A percentile compares a stretch with the other conserved stretches of the same genome.
Evolutionary conservation across 2,888 invertebrate species (phyloP).

Genomic region (Drosophila meridionalis): DNA sequence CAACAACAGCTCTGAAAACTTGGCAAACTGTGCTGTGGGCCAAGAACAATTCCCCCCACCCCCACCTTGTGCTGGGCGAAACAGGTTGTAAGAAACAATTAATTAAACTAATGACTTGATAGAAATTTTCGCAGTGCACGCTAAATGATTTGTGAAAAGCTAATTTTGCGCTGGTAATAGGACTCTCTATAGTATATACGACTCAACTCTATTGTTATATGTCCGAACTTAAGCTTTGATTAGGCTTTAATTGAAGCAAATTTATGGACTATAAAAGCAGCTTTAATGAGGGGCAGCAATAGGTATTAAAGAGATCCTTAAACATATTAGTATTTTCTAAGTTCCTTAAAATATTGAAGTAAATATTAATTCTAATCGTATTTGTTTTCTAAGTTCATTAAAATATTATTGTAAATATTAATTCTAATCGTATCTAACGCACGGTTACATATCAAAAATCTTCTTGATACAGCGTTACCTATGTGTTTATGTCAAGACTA

Average conservation of each 20-base stretch:
- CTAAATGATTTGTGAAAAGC: constrained; percentile 45
- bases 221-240: neutral
- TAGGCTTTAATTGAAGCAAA: neutral
- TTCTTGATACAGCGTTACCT: too few species aligned
- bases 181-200: neutral
- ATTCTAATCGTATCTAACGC: neutral
- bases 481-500: too few species aligned
- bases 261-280: neutral
- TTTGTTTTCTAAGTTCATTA: neutral
- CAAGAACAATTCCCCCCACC: neutral
- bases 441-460: too few species aligned
- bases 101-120: constrained; percentile 75
- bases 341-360: too few species aligned
- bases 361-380: too few species aligned
- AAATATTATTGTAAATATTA: neutral
- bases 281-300: neutral
- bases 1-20: constrained; percentile 35
- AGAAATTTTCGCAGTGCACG: constrained; percentile 38
- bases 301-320: neutral
- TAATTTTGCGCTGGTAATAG: constrained; percentile 1
- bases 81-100: constrained; percentile 61
- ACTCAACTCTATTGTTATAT: neutral
- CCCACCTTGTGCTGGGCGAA: neutral
- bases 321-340: neutral
- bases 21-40: neutral